These are phyloP conservation scores for Petrocephalus sullivani DNA, from an alignment of 2,797 vertebrate species.

Conservation along the genomic window DNA sequence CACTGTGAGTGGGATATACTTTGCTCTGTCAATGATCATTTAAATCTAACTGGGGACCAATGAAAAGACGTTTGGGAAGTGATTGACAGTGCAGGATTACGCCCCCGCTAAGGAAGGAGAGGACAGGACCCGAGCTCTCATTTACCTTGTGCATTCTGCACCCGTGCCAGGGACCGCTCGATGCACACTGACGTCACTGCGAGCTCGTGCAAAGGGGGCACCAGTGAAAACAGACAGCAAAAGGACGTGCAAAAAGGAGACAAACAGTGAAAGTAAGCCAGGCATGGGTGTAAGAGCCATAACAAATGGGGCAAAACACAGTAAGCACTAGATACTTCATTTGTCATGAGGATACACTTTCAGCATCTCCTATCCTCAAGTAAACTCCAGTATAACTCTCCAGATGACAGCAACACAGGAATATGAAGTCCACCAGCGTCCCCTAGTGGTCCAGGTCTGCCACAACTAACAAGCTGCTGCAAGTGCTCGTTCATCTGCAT, in stretches of 20 bases:
- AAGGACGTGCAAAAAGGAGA: neutral
- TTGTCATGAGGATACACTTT: neutral
- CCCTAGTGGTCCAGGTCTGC: neutral
- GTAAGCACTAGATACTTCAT: neutral
- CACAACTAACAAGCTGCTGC: neutral
- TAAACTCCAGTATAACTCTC: neutral
- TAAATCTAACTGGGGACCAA: neutral
- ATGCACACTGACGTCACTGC: conserved; percentile 97
- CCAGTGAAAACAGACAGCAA: neutral
- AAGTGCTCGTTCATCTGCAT: neutral
- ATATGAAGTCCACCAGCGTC: neutral
- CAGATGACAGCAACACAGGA: neutral
- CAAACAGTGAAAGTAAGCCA: neutral
- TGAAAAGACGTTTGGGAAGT: neutral
- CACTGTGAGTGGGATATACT: neutral
- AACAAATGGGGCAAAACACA: neutral
- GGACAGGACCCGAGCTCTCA: neutral
- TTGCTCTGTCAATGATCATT: neutral
- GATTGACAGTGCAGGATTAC: neutral
- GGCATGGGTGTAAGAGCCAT: neutral
- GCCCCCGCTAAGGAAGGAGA: neutral
- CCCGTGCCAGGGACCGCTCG: conserved; percentile 96
- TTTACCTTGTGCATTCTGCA: conserved; percentile 96
- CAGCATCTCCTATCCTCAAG: neutral
- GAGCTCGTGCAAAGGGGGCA: conserved; percentile 53